Conservation (phyloP, 2,113 vertebrate species). For the Pangasianodon gigas region DNA sequence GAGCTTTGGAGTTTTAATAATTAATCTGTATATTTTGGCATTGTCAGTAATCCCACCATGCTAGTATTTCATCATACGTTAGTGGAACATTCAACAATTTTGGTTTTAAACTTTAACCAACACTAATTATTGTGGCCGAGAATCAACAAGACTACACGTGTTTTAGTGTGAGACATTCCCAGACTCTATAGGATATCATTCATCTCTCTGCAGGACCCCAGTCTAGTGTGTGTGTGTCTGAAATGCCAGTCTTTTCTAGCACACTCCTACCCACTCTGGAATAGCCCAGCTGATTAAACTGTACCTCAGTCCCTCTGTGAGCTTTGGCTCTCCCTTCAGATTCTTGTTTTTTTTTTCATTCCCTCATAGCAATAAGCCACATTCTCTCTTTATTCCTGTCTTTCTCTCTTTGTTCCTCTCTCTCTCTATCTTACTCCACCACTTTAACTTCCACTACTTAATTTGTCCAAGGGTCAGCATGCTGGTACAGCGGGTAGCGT, state of each 20-base stretch:
- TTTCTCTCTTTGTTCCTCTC: background rate
- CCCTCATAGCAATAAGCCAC: slow-evolving; percentile 49
- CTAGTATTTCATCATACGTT: background rate
- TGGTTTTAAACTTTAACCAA: background rate
- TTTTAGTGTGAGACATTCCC: background rate
- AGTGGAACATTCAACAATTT: background rate
- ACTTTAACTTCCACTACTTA: background rate
- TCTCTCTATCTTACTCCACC: background rate
- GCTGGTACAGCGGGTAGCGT: background rate
- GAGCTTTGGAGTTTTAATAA: background rate
- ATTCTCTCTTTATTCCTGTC: slow-evolving; percentile 12
- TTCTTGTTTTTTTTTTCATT: slow-evolving; percentile 50
- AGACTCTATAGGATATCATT: background rate
- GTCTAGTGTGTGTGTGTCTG: slow-evolving; percentile 21
- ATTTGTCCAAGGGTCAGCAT: background rate
- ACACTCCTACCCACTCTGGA: slow-evolving; percentile 50
- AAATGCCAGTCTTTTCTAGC: slow-evolving; percentile 14
- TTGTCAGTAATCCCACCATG: background rate
- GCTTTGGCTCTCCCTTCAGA: slow-evolving; percentile 51
- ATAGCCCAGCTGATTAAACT: slow-evolving; percentile 58
- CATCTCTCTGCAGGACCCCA: background rate
- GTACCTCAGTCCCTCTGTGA: slow-evolving; percentile 50
- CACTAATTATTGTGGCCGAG: background rate
- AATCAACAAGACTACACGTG: background rate
- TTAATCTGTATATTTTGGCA: background rate